Percentiles rank a stretch among this genome's conserved stretches.
Conservation (phyloP, 2,888 invertebrate genomes). For the Drosophila eohydei region DNA sequence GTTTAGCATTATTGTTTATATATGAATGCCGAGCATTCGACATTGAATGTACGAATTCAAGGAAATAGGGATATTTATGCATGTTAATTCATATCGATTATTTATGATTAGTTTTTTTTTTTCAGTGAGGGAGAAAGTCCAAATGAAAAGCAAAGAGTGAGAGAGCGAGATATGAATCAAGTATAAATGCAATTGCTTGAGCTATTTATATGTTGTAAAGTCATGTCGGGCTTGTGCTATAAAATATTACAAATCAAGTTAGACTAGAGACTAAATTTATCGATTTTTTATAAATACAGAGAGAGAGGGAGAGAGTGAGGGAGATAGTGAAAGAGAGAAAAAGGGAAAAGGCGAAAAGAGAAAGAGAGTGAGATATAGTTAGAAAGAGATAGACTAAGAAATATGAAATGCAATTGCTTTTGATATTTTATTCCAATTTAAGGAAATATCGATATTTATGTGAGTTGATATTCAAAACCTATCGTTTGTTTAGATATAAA, state of each 20-base stretch:
- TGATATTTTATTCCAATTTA: too few species aligned
- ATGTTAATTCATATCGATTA: neutral
- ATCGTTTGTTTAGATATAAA: too few species aligned
- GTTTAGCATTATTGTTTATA: slow-evolving; percentile 23
- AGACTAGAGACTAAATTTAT: neutral
- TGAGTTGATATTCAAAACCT: too few species aligned
- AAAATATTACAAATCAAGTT: neutral
- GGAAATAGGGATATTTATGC: slow-evolving; percentile 24
- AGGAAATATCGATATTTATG: too few species aligned
- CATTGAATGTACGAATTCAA: slow-evolving; percentile 43
- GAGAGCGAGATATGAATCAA: neutral
- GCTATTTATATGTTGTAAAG: neutral
- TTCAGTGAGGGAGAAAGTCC: neutral
- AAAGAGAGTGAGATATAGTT: neutral
- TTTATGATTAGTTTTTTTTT: neutral
- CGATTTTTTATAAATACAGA: neutral
- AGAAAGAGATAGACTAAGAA: too few species aligned
- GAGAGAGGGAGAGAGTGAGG: neutral
- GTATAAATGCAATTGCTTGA: neutral
- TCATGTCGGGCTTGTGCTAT: neutral
- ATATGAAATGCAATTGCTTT: too few species aligned
- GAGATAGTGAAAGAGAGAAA: neutral
- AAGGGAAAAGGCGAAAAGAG: neutral
- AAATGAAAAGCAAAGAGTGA: neutral
- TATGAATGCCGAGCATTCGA: slow-evolving; percentile 53